A percentile compares a stretch with the other conserved stretches of the same genome.
phyloP scores from a whole-genome alignment of 2,113 vertebrate genomes.

The Hippocampus comes region DNA sequence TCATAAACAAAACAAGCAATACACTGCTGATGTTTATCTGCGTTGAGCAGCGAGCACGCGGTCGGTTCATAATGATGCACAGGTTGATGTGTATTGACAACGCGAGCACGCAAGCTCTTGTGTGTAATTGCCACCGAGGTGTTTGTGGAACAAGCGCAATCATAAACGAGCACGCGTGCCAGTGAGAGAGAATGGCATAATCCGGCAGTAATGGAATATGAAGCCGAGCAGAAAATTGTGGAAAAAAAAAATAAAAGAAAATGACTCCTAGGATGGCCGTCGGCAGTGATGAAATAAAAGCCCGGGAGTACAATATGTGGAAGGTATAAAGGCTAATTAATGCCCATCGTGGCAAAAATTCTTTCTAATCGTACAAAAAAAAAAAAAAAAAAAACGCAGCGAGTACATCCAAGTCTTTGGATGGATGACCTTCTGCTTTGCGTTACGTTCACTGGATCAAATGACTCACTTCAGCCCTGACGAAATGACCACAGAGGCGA shows the following conservation, averaged over 20 bases:
- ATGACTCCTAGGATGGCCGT: slow-evolving; percentile 57
- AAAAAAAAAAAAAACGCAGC: neutral
- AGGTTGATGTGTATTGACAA: slow-evolving; percentile 35
- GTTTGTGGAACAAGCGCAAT: slow-evolving; percentile 49
- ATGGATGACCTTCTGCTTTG: too few species aligned
- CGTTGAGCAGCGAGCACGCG: slow-evolving; percentile 45
- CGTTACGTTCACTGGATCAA: too few species aligned
- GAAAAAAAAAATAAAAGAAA: slow-evolving; percentile 58
- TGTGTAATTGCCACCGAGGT: slow-evolving; percentile 34
- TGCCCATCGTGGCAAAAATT: slow-evolving; percentile 44
- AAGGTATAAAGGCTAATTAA: slow-evolving; percentile 28
- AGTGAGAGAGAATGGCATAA: slow-evolving; percentile 53
- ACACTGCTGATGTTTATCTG: slow-evolving; percentile 28
- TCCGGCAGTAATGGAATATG: slow-evolving; percentile 68
- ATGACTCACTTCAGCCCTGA: too few species aligned
- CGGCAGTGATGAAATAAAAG: slow-evolving; percentile 12
- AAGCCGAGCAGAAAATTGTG: slow-evolving; percentile 75
- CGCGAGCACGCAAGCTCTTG: slow-evolving; percentile 27
- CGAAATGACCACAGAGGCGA: too few species aligned
- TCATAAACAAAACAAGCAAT: slow-evolving; percentile 31
- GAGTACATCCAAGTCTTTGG: too few species aligned
- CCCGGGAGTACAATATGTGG: neutral
- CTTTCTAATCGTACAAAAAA: slow-evolving; percentile 34
- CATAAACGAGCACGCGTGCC: slow-evolving; percentile 52
- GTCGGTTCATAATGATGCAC: slow-evolving; percentile 33